Conservation (phyloP, 2,888 invertebrate species). For the Dolichopus griseipennis region DNA sequence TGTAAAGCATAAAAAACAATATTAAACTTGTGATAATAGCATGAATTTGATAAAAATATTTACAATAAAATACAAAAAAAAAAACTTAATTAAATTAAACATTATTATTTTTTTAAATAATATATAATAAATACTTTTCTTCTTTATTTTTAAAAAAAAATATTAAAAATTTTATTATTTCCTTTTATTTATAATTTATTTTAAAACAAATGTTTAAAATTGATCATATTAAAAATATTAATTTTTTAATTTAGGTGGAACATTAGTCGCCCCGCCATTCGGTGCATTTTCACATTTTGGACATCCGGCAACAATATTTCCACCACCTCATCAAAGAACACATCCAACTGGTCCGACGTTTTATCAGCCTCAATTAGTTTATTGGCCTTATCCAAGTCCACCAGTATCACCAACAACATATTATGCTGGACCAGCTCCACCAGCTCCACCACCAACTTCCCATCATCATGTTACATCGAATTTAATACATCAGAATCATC, state of each 20-base stretch:
- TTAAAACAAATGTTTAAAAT: too few species aligned
- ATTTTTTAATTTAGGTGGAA: constrained; percentile 46
- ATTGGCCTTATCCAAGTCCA: constrained; percentile 92
- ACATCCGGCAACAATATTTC: constrained; percentile 48
- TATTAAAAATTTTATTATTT: background rate
- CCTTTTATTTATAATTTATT: too few species aligned
- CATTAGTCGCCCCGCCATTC: constrained; percentile 47
- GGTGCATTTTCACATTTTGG: constrained; percentile 44
- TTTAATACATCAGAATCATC: constrained; percentile 24
- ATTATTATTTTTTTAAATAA: too few species aligned
- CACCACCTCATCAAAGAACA: constrained; percentile 48
- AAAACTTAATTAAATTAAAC: background rate
- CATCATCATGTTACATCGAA: constrained; percentile 29
- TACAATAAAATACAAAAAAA: background rate
- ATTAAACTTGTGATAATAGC: too few species aligned
- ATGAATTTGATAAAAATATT: too few species aligned
- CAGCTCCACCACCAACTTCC: constrained; percentile 36
- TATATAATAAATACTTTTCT: background rate
- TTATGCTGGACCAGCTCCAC: constrained; percentile 54
- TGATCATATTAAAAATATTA: constrained; percentile 20
- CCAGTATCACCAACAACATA: constrained; percentile 88
- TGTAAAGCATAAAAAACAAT: too few species aligned
- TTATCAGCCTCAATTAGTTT: constrained; percentile 62
- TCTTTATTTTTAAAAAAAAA: background rate
- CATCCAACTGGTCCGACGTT: constrained; percentile 42